Evolutionary conservation across 2,113 vertebrate genomes (phyloP), one percentile per base, ranked within the genome.

Genomic region (Fulmarus glacialis): DNA sequence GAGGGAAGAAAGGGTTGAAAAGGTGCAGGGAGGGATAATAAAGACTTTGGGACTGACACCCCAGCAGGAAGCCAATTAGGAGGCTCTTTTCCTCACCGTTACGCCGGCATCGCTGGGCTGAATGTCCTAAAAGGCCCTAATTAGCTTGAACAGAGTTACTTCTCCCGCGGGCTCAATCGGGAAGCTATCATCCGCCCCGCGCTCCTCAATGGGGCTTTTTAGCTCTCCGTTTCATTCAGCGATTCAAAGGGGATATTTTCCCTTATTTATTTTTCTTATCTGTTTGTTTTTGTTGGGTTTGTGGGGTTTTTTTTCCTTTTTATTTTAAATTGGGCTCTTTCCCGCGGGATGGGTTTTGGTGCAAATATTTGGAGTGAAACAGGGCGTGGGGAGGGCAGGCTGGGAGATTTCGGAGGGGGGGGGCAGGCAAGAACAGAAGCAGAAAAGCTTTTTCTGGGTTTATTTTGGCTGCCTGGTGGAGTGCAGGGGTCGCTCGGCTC

Each of bases 21-120:
- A 97, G 80, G 92, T 92, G 87, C 81, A 8, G 59, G 68, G 94
- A 85, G 42, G 82, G 86, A 60, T 89, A 93, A 93, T 95, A 92
- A 93, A 97, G 74, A 93, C 78, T 91, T 96, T 32, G 91, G 93
- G 95, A 74, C 92, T 96, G 97, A 97, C 96, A 94, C 92, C 94
- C n/a, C 89, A 45, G 98, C 93, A 86, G 97, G 98, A 95, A 95
- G 97, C 98, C 98, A 98, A 97, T 98, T 98, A 98, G 97, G 94
- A 97, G 94, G 72, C 83, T 89, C 82, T 93, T 97, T 97, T 91
- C 97, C 96, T 97, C 95, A 82, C 92, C 67, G 67, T 85, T 85
- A 17, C 2, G 19, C 89, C 12, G 32, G 62, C 93, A 91, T 64
- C 92, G 34, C 75, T 26, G 36, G 36, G 83, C 87, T 83, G 94